Evolutionary conservation across 2,888 invertebrate species (phyloP).

Genomic region (Priocnemis perturbator): DNA sequence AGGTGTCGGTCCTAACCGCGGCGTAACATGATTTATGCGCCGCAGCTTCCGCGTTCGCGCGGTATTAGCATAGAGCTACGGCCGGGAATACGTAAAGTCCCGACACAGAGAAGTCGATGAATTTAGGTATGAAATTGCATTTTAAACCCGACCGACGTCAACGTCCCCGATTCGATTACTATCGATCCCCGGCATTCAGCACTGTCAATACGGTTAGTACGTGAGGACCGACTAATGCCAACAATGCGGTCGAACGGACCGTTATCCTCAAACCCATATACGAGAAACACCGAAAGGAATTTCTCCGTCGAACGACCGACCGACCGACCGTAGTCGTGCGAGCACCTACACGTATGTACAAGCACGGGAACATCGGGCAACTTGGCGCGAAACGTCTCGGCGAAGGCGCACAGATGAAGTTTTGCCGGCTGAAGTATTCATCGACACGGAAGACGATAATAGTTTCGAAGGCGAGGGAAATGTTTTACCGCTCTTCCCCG

Average conservation of each 20-base stretch:
- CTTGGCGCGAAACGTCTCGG: no score
- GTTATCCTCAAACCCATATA: no score
- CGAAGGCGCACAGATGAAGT: no score
- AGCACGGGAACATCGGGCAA: background rate
- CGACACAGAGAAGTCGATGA: constrained; percentile 50
- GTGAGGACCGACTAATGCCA: constrained; percentile 2
- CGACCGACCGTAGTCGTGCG: background rate
- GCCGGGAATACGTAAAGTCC: constrained; percentile 51
- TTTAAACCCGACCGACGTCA: constrained; percentile 41
- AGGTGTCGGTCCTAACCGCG: constrained; percentile 44
- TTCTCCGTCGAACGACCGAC: background rate
- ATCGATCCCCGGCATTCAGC: constrained; percentile 35
- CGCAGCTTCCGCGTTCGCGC: constrained; percentile 47
- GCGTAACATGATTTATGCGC: constrained; percentile 51
- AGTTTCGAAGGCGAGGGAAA: no score
- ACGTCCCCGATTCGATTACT: constrained; percentile 45
- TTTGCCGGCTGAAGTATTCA: no score
- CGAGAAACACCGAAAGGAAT: no score
- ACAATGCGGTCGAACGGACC: constrained; percentile 1
- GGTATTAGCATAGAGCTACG: constrained; percentile 52
- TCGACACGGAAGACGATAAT: no score
- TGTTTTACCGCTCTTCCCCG: no score
- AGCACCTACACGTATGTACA: no score
- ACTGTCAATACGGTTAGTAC: constrained; percentile 1
- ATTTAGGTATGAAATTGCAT: constrained; percentile 53